A percentile compares a stretch with the other conserved stretches of the same genome.
Evolutionary conservation across 2,797 vertebrate species (phyloP).

Genomic region (Sphenodon punctatus): DNA sequence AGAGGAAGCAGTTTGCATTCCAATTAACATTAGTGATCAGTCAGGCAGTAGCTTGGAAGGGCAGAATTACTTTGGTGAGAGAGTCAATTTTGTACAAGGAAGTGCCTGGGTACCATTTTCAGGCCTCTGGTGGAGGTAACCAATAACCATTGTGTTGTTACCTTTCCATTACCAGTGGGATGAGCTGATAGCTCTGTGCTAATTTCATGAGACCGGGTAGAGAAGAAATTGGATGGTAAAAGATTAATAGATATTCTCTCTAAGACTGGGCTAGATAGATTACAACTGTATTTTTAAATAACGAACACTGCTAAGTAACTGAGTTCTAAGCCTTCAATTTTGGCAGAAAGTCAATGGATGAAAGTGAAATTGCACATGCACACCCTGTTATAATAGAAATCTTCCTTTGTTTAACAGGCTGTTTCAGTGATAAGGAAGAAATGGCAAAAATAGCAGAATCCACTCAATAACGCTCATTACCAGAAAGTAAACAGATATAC

Average conservation of each 20-base stretch:
- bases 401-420: conserved; percentile 32
- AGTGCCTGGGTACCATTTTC: not conserved
- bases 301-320: conserved; percentile 11
- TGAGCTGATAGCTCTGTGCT: not conserved
- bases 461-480: conserved; percentile 10
- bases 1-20: not conserved
- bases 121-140: not conserved
- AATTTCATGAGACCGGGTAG: not conserved
- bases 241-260: not conserved
- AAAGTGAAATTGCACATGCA: conserved; percentile 48
- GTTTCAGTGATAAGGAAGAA: conserved; percentile 34
- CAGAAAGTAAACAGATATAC: not conserved
- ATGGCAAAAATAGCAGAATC: conserved; percentile 30
- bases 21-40: not conserved
- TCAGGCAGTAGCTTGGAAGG: not conserved
- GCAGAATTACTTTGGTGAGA: not conserved
- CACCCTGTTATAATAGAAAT: conserved; percentile 46
- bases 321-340: conserved; percentile 36
- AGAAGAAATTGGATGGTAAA: not conserved
- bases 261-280: not conserved
- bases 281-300: not conserved
- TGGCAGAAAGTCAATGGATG: conserved; percentile 56
- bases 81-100: not conserved
- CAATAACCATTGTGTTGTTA: accelerated
- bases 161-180: not conserved